A percentile compares a stretch with the other conserved stretches of the same genome.
Conservation (phyloP, 2,113 vertebrate species). For the Nycticorax nycticorax region DNA sequence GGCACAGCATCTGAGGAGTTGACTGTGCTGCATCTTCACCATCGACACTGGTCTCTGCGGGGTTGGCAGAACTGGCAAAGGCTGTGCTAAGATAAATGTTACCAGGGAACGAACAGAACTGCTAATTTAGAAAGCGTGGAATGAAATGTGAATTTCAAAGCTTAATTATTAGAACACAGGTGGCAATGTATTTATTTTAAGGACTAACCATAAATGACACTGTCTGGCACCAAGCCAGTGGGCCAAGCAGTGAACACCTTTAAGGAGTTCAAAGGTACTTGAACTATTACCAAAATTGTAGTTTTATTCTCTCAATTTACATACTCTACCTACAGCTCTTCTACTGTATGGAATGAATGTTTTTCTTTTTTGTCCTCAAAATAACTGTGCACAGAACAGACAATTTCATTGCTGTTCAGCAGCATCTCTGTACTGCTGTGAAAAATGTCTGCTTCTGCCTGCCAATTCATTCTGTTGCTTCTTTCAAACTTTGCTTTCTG, state of each 20-base stretch:
- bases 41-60: rapidly evolving
- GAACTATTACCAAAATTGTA: background rate
- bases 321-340: background rate
- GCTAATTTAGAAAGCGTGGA: background rate
- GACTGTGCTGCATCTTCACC: background rate
- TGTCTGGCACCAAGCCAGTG: background rate
- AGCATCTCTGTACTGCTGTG: background rate
- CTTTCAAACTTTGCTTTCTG: background rate
- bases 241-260: background rate
- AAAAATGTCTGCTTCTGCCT: background rate
- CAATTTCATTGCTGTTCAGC: background rate
- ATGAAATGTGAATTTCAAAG: background rate
- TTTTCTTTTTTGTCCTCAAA: background rate
- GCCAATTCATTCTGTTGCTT: background rate
- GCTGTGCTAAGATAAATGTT: background rate
- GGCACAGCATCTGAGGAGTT: background rate
- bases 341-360: background rate
- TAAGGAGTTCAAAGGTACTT: background rate
- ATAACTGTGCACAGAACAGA: background rate
- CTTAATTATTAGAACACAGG: background rate
- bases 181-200: background rate
- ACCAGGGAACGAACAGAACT: background rate
- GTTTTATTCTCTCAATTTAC: background rate
- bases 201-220: background rate
- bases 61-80: background rate